These are phyloP conservation scores for Xestia ashworthii DNA, from an alignment of 2,888 invertebrate species.

Conservation along the genomic window DNA sequence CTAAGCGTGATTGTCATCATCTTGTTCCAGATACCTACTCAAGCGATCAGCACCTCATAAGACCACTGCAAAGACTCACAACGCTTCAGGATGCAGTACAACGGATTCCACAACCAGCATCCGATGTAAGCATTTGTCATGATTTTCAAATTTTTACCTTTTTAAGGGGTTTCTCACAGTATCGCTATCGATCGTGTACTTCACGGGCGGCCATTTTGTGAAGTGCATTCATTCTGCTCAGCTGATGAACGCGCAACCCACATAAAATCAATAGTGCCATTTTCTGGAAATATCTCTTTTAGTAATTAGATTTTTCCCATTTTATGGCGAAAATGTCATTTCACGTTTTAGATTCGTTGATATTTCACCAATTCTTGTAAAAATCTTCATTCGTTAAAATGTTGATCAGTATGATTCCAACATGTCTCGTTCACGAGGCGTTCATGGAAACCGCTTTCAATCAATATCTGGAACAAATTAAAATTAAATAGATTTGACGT, in stretches of 20 bases:
- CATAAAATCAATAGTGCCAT: slow-evolving; percentile 68
- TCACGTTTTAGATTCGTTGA: not conserved
- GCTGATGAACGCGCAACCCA: slow-evolving; percentile 78
- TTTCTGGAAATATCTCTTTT: slow-evolving; percentile 25
- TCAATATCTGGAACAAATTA: not conserved
- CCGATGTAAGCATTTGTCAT: slow-evolving; percentile 83
- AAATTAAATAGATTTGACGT: not conserved
- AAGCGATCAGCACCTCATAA: slow-evolving; percentile 83
- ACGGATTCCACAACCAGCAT: slow-evolving; percentile 89
- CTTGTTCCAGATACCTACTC: slow-evolving; percentile 85
- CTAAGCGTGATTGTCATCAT: slow-evolving; percentile 42
- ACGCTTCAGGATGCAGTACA: slow-evolving; percentile 87
- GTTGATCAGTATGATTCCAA: slow-evolving; percentile 8
- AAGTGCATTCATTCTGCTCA: slow-evolving; percentile 80
- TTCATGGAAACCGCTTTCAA: not conserved
- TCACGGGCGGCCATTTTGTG: slow-evolving; percentile 89
- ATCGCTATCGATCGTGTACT: slow-evolving; percentile 65
- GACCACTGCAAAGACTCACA: slow-evolving; percentile 71
- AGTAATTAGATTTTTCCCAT: not conserved
- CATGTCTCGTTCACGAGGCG: slow-evolving; percentile 15
- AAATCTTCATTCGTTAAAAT: not conserved
- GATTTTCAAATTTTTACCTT: slow-evolving; percentile 35
- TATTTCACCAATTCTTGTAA: not conserved
- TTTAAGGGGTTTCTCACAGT: slow-evolving; percentile 37
- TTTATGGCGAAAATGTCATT: not conserved